Percentiles rank a stretch among this genome's conserved stretches.
These are phyloP conservation scores for Drosophila hamatofila DNA, from an alignment of 2,888 invertebrate species.

Conservation along the genomic window DNA sequence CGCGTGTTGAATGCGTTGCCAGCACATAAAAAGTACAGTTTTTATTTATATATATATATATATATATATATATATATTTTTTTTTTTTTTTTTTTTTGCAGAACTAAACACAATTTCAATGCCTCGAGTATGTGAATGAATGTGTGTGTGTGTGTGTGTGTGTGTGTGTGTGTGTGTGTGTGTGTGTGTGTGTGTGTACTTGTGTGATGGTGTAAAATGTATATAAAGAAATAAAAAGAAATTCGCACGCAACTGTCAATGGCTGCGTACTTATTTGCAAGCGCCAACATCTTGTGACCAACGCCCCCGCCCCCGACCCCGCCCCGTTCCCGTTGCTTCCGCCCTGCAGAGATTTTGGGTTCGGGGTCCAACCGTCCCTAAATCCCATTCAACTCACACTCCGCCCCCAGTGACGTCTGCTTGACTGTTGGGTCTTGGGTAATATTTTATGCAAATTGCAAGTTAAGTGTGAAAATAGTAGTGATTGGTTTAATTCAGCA, in stretches of 20 bases:
- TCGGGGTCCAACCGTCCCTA: not conserved
- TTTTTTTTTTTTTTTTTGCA: constrained; percentile 23
- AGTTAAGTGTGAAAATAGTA: constrained; percentile 84
- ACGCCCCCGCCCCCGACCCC: not conserved
- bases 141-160: constrained; percentile 27
- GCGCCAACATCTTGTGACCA: constrained; percentile 42
- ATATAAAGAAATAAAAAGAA: constrained; percentile 72
- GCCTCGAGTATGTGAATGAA: constrained; percentile 32
- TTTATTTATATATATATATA: constrained; percentile 6
- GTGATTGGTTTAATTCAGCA: constrained; percentile 84
- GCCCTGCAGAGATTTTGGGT: not conserved
- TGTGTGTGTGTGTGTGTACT: constrained; percentile 28
- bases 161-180: constrained; percentile 26
- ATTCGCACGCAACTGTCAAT: constrained; percentile 78
- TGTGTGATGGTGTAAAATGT: constrained; percentile 42
- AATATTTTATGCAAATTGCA: constrained; percentile 84
- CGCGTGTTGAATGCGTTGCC: constrained; percentile 16
- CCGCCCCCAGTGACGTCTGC: constrained; percentile 52
- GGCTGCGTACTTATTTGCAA: constrained; percentile 70
- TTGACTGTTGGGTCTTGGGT: constrained; percentile 79
- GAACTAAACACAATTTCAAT: constrained; percentile 64
- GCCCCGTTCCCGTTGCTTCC: not conserved
- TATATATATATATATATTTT: no score
- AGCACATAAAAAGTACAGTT: constrained; percentile 17
- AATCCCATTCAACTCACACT: constrained; percentile 15